phyloP scores from a whole-genome alignment of 1,140 invertebrate species.

The Brachystomella parvula region DNA sequence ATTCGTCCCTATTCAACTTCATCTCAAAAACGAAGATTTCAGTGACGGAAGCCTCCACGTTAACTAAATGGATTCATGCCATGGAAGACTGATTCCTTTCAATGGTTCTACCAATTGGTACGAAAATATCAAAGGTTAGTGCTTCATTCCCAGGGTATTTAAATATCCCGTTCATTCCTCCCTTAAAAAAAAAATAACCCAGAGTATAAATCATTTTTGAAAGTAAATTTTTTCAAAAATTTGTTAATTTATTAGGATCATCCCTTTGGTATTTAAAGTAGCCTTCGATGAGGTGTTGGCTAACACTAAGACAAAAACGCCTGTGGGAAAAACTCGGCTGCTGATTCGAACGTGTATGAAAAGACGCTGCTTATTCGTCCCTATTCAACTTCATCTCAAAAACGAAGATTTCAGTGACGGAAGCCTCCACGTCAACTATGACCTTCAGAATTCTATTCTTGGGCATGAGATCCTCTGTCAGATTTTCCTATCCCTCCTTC shows the following conservation, averaged over 20 bases:
- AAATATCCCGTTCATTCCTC: no score
- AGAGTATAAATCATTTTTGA: neutral
- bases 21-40: conserved; percentile 33
- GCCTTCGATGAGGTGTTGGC: conserved; percentile 32
- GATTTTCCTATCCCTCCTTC: conserved; percentile 31
- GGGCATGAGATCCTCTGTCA: conserved; percentile 36
- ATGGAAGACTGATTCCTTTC: conserved; percentile 34
- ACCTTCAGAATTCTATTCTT: conserved; percentile 26
- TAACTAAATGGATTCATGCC: conserved; percentile 33
- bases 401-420: conserved; percentile 31
- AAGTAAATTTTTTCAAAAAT: neutral
- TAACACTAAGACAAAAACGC: conserved; percentile 29
- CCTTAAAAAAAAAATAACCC: neutral
- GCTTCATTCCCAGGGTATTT: neutral
- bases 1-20: conserved; percentile 30
- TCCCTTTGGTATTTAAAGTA: conserved; percentile 26
- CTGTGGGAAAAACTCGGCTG: conserved; percentile 28
- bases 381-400: conserved; percentile 32
- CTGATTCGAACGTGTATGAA: conserved; percentile 33
- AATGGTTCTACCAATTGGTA: conserved; percentile 36
- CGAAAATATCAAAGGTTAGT: conserved; percentile 33
- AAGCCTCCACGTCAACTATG: conserved; percentile 23
- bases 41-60: conserved; percentile 25
- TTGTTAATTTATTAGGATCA: neutral
- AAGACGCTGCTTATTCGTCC: conserved; percentile 29